phyloP scores from a whole-genome alignment of 2,888 invertebrate species.

The Eubasilissa splendida region DNA sequence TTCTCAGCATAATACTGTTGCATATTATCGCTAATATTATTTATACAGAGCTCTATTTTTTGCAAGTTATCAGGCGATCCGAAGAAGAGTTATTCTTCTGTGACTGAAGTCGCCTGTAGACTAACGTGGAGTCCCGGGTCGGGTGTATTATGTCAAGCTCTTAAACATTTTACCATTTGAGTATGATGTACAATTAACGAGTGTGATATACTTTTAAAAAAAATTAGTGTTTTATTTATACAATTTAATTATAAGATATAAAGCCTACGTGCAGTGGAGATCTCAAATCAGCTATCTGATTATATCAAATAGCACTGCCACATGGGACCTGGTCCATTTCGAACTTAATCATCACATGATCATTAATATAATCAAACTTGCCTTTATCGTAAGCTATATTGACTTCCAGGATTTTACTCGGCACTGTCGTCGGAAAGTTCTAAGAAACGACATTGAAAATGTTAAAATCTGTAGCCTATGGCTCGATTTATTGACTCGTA shows the following conservation, averaged over 20 bases:
- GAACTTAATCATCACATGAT: constrained; percentile 40
- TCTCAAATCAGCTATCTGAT: constrained; percentile 47
- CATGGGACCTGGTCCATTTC: constrained; percentile 52
- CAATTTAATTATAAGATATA: constrained; percentile 52
- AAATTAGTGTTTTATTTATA: constrained; percentile 57
- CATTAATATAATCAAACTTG: constrained; percentile 28
- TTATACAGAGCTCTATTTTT: background rate
- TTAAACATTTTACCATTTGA: constrained; percentile 54
- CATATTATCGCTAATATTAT: background rate
- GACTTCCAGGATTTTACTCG: constrained; percentile 12
- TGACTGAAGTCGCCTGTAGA: constrained; percentile 30
- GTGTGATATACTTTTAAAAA: constrained; percentile 57
- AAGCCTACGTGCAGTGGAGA: constrained; percentile 38
- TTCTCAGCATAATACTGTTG: background rate
- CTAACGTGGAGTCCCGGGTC: constrained; percentile 5
- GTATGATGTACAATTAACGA: constrained; percentile 56
- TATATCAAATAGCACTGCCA: constrained; percentile 31
- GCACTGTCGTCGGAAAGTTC: background rate
- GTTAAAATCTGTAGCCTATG: background rate
- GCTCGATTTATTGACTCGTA: background rate
- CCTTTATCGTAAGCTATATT: constrained; percentile 28
- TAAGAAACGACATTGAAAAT: background rate
- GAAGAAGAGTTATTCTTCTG: constrained; percentile 12
- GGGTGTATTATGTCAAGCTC: constrained; percentile 46
- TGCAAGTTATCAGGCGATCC: background rate